Conservation (phyloP, 2,797 vertebrate species). For the Hypotaenidia okinawae region DNA sequence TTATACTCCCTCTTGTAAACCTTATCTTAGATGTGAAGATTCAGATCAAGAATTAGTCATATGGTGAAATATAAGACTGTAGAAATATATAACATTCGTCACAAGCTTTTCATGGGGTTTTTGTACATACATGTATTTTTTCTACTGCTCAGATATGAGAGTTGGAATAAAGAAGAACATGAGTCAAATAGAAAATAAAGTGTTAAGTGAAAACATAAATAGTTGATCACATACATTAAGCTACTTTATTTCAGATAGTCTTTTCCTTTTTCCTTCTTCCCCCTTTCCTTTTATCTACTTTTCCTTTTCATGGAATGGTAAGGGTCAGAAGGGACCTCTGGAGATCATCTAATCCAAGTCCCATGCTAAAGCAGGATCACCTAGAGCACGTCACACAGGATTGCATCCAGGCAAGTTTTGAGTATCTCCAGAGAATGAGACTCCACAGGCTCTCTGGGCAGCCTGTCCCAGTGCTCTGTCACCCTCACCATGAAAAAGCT, state of each 20-base stretch:
- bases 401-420: too few species aligned
- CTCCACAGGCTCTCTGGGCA: too few species aligned
- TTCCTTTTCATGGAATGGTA: too few species aligned
- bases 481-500: too few species aligned
- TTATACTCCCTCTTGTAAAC: not conserved
- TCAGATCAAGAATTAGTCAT: not conserved
- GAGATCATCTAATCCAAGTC: too few species aligned
- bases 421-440: too few species aligned
- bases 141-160: not conserved
- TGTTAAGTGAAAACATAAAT: not conserved
- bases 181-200: not conserved
- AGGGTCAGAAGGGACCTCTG: too few species aligned
- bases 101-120: accelerated
- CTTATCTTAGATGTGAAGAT: not conserved
- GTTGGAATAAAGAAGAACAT: not conserved
- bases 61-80: not conserved
- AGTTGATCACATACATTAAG: not conserved
- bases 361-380: too few species aligned
- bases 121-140: not conserved
- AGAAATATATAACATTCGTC: not conserved
- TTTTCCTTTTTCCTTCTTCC: not conserved
- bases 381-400: too few species aligned
- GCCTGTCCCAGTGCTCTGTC: too few species aligned
- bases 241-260: not conserved
- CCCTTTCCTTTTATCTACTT: not conserved